These are phyloP conservation scores for Pangasius larnaudii DNA, from an alignment of 2,797 vertebrate species.

Conservation along the genomic window DNA sequence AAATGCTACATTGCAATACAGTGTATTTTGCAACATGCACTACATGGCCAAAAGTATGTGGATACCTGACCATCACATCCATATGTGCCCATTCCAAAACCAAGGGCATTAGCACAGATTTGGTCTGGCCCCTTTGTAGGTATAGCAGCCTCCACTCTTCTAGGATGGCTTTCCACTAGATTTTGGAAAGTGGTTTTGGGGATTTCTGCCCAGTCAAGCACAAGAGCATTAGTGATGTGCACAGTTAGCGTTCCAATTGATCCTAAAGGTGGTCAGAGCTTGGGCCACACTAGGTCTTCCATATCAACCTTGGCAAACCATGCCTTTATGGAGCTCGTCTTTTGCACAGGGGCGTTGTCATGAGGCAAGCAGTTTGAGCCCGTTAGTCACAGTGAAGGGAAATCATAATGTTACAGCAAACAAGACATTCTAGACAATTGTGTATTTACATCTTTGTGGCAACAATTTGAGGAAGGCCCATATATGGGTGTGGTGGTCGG, in stretches of 20 bases:
- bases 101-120: background rate
- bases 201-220: background rate
- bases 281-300: background rate
- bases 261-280: background rate
- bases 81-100: background rate
- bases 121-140: background rate
- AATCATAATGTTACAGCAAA: background rate
- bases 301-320: background rate
- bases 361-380: background rate
- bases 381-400: background rate
- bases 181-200: background rate
- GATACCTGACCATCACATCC: background rate
- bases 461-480: background rate
- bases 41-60: background rate
- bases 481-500: background rate
- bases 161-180: background rate
- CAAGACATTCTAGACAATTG: too few relatives aligned
- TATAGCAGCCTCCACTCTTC: background rate
- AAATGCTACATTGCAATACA: background rate
- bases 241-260: background rate
- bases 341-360: background rate
- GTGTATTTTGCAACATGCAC: background rate
- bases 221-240: background rate
- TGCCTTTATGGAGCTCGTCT: background rate
- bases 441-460: background rate